These are phyloP conservation scores for Papilio machaon DNA, from an alignment of 1,140 invertebrate species.

Conservation along the genomic window DNA sequence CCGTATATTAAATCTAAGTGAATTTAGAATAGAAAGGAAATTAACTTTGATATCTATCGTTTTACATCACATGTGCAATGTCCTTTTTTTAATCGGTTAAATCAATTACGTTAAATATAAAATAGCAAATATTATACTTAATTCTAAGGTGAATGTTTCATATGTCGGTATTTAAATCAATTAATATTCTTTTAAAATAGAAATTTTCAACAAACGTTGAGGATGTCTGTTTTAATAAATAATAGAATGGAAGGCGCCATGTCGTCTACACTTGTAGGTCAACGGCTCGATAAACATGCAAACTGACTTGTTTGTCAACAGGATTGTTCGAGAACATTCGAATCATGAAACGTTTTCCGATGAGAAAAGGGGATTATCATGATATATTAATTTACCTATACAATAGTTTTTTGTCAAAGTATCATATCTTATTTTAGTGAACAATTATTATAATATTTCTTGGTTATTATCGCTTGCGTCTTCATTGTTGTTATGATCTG, in stretches of 20 bases:
- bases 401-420: neutral
- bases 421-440: neutral
- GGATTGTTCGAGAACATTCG: constrained; percentile 17
- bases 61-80: too few species aligned
- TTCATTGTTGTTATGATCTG: too few species aligned
- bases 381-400: neutral
- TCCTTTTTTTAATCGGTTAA: neutral
- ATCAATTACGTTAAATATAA: too few species aligned
- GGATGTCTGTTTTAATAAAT: neutral
- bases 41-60: too few species aligned
- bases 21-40: too few species aligned
- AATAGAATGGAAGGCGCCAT: constrained; percentile 13
- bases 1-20: too few species aligned
- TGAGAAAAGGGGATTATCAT: neutral
- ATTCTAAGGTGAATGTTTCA: neutral
- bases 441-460: neutral
- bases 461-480: too few species aligned
- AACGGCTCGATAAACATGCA: constrained; percentile 24
- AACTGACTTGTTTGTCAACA: constrained; percentile 24
- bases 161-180: neutral
- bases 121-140: neutral
- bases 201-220: neutral
- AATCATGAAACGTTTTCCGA: neutral
- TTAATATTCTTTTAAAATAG: neutral
- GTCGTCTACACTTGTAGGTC: constrained; percentile 5